These are phyloP conservation scores for Heliconius hermathena DNA, from an alignment of 1,140 invertebrate species.

Conservation along the genomic window DNA sequence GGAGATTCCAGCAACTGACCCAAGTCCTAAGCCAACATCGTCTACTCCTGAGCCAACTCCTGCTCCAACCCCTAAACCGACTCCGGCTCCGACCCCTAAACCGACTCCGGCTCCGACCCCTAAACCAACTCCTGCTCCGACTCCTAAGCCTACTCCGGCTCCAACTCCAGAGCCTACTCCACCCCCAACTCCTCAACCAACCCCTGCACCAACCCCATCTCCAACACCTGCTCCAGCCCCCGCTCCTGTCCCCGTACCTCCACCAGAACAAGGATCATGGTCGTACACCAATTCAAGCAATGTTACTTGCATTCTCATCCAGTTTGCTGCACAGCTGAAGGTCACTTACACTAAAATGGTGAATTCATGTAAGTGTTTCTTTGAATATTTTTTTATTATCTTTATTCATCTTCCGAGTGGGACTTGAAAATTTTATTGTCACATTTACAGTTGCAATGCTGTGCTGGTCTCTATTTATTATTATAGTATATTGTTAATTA, in stretches of 20 bases:
- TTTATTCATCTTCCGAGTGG: background rate
- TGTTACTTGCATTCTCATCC: slow-evolving; percentile 83
- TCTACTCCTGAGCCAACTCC: slow-evolving; percentile 22
- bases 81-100: slow-evolving; percentile 40
- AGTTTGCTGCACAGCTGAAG: slow-evolving; percentile 85
- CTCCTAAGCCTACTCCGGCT: slow-evolving; percentile 8
- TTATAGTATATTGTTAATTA: no score
- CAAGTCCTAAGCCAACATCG: background rate
- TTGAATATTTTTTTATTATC: no score
- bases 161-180: slow-evolving; percentile 51
- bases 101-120: slow-evolving; percentile 44
- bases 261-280: slow-evolving; percentile 82
- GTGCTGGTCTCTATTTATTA: no score
- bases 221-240: slow-evolving; percentile 58
- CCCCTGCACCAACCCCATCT: slow-evolving; percentile 58
- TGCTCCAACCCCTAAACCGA: slow-evolving; percentile 37
- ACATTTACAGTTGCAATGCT: no score
- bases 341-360: slow-evolving; percentile 80
- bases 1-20: background rate
- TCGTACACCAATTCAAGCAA: slow-evolving; percentile 65
- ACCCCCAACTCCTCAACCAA: slow-evolving; percentile 47
- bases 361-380: slow-evolving; percentile 53
- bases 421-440: background rate
- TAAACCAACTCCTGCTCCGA: slow-evolving; percentile 52
- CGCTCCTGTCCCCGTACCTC: slow-evolving; percentile 59